Conservation (phyloP, 2,888 invertebrate species). For the Ormyrus thymus region DNA sequence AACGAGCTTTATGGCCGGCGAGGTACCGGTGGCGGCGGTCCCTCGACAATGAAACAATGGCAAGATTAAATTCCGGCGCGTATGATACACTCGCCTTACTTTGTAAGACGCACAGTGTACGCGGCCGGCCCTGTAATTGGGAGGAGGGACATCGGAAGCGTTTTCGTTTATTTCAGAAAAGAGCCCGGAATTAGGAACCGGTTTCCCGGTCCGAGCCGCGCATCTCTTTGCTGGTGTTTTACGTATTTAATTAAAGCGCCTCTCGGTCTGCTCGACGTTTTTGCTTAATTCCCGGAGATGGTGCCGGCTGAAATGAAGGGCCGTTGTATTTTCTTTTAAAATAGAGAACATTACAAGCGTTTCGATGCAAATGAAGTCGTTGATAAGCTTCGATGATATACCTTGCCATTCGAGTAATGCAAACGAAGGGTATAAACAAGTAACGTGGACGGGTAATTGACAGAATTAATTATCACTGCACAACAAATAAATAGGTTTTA, state of each 20-base stretch:
- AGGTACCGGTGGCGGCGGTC: constrained; percentile 12
- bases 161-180: constrained; percentile 23
- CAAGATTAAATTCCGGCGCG: constrained; percentile 52
- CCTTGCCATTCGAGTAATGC: too few relatives aligned
- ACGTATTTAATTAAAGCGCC: constrained; percentile 9
- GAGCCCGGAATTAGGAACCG: constrained; percentile 16
- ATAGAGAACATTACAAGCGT: too few relatives aligned
- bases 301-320: too few relatives aligned
- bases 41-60: constrained; percentile 53
- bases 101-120: constrained; percentile 23
- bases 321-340: too few relatives aligned
- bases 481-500: too few relatives aligned
- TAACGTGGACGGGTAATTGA: too few relatives aligned
- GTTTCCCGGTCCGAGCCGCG: background rate
- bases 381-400: too few relatives aligned
- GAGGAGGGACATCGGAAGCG: constrained; percentile 19
- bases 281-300: background rate
- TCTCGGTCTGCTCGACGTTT: background rate
- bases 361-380: too few relatives aligned
- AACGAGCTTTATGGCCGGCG: constrained; percentile 47
- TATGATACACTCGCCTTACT: constrained; percentile 34
- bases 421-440: too few relatives aligned
- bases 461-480: too few relatives aligned
- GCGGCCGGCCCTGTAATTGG: constrained; percentile 8
- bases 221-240: background rate